These are phyloP conservation scores for Todus mexicanus DNA, from an alignment of 2,797 vertebrate species.

Conservation along the genomic window DNA sequence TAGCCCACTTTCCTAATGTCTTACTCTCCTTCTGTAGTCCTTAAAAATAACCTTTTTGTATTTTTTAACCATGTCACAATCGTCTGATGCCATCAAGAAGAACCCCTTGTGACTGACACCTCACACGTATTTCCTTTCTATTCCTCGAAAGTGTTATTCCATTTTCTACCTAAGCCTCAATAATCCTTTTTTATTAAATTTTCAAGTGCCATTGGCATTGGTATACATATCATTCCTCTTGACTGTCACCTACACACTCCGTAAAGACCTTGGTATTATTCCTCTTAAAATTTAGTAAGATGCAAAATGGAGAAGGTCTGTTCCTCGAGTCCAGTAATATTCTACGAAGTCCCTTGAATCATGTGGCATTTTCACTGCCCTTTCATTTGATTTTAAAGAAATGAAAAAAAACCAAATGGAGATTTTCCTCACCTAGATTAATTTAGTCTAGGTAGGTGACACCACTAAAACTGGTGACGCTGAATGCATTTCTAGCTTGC, in stretches of 20 bases:
- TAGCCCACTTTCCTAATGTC: background rate
- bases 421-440: background rate
- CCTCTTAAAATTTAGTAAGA: background rate
- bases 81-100: background rate
- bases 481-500: background rate
- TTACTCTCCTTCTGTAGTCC: background rate
- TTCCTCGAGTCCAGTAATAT: background rate
- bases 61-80: background rate
- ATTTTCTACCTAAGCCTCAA: background rate
- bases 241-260: background rate
- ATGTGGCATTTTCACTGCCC: background rate
- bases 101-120: background rate
- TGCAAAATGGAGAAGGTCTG: background rate
- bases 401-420: background rate
- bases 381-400: background rate
- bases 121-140: background rate
- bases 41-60: background rate
- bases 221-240: background rate
- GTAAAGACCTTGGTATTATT: background rate
- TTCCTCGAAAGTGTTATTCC: background rate
- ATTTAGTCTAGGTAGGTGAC: background rate
- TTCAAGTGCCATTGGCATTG: background rate
- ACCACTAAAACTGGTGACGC: background rate
- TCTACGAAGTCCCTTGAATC: background rate
- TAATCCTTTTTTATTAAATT: constrained; percentile 21